Conservation (phyloP, 2,888 invertebrate species). For the Cryptocephalus moraei region DNA sequence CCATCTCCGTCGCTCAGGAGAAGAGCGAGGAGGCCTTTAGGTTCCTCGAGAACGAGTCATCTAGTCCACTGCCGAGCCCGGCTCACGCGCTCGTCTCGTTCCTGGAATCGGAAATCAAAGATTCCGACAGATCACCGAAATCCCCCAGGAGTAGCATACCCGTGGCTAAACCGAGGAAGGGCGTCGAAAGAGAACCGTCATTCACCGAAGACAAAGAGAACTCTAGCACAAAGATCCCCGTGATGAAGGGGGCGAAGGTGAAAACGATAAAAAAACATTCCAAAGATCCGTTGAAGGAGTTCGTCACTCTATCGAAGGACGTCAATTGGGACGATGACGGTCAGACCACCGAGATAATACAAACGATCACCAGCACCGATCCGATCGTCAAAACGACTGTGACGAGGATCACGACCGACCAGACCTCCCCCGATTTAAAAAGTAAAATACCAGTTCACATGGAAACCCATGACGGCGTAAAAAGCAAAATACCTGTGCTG, state of each 20-base stretch:
- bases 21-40: constrained; percentile 36
- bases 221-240: constrained; percentile 33
- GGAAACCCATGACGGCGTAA: constrained; percentile 17
- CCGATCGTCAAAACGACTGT: constrained; percentile 35
- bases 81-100: constrained; percentile 14
- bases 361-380: constrained; percentile 17
- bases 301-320: constrained; percentile 35
- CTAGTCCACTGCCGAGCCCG: constrained; percentile 15
- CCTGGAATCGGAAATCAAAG: constrained; percentile 15
- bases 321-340: constrained; percentile 36
- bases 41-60: constrained; percentile 35
- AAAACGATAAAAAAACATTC: constrained; percentile 43
- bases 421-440: constrained; percentile 13
- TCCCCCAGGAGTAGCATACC: constrained; percentile 29
- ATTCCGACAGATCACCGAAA: constrained; percentile 10
- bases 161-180: constrained; percentile 26
- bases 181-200: constrained; percentile 25
- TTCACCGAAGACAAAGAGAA: constrained; percentile 18
- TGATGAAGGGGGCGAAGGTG: constrained; percentile 36
- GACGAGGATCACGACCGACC: constrained; percentile 26
- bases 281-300: constrained; percentile 39
- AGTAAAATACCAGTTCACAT: constrained; percentile 26
- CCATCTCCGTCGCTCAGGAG: constrained; percentile 28
- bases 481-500: constrained; percentile 41
- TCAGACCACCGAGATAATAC: constrained; percentile 20